Evolutionary conservation across 2,888 invertebrate genomes (phyloP).

Genomic region (Globia sparganii): DNA sequence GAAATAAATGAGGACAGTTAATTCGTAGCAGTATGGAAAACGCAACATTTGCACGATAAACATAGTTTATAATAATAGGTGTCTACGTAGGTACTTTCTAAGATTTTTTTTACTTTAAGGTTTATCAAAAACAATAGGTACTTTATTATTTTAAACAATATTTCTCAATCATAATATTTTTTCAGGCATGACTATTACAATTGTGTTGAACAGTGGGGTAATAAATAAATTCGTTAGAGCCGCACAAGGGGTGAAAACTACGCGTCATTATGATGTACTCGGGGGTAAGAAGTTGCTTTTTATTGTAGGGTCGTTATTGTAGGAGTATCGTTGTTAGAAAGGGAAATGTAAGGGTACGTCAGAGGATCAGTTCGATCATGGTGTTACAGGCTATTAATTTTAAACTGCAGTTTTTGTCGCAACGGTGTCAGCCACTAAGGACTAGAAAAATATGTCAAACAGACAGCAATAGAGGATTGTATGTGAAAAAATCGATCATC

Average conservation of each 20-base stretch:
- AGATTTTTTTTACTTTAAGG: neutral
- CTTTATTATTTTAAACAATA: slow-evolving; percentile 21
- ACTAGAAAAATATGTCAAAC: neutral
- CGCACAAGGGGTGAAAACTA: slow-evolving; percentile 78
- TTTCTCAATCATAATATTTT: slow-evolving; percentile 36
- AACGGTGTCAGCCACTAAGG: neutral
- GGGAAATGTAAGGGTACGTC: slow-evolving; percentile 15
- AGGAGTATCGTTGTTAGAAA: slow-evolving; percentile 18
- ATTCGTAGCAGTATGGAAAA: neutral
- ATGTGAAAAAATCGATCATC: neutral
- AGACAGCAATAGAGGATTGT: neutral
- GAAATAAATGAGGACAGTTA: neutral
- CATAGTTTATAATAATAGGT: neutral
- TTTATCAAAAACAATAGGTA: neutral
- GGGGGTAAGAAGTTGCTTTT: slow-evolving; percentile 61
- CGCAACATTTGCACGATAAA: neutral
- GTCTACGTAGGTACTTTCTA: neutral
- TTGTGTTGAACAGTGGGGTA: slow-evolving; percentile 62
- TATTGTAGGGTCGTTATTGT: slow-evolving; percentile 62
- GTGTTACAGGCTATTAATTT: slow-evolving; percentile 1
- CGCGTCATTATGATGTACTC: slow-evolving; percentile 76
- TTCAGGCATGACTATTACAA: slow-evolving; percentile 62
- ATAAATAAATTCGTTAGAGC: slow-evolving; percentile 80
- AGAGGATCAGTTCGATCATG: neutral
- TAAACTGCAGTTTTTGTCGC: neutral